Evolutionary conservation across 2,888 invertebrate genomes (phyloP).

Genomic region (Apomyelois bistriatella): DNA sequence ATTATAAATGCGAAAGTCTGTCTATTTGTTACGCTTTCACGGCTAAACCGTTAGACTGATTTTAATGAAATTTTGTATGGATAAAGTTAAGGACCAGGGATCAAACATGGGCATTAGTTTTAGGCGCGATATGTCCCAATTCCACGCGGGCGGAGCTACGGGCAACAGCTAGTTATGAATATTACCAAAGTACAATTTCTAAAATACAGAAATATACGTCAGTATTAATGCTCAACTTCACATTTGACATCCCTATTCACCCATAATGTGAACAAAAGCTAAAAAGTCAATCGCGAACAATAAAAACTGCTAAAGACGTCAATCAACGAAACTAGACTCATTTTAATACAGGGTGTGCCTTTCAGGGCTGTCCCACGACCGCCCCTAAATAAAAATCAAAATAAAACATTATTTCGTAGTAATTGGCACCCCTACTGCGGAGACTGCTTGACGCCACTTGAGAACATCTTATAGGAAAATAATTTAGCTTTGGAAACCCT

Average conservation of each 20-base stretch:
- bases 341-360: slow-evolving; percentile 74
- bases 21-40: no score
- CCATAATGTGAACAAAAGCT: slow-evolving; percentile 41
- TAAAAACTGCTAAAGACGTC: slow-evolving; percentile 63
- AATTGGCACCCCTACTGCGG: slow-evolving; percentile 76
- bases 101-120: no score
- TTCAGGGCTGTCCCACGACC: slow-evolving; percentile 75
- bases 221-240: slow-evolving; percentile 3
- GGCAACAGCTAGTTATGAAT: no score
- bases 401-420: slow-evolving; percentile 74
- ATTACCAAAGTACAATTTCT: no score
- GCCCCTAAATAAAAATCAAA: slow-evolving; percentile 77
- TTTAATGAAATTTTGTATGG: no score
- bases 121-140: no score
- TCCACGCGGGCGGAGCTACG: no score
- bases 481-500: slow-evolving; percentile 47
- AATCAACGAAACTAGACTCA: slow-evolving; percentile 66
- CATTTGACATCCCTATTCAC: slow-evolving; percentile 11
- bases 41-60: no score
- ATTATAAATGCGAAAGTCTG: no score
- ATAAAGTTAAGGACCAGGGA: no score
- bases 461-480: slow-evolving; percentile 74
- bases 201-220: background rate
- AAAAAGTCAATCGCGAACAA: slow-evolving; percentile 64
- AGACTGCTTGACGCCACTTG: slow-evolving; percentile 68